Evolutionary conservation across 2,797 vertebrate species (phyloP).

Genomic region (Bufotes viridis): DNA sequence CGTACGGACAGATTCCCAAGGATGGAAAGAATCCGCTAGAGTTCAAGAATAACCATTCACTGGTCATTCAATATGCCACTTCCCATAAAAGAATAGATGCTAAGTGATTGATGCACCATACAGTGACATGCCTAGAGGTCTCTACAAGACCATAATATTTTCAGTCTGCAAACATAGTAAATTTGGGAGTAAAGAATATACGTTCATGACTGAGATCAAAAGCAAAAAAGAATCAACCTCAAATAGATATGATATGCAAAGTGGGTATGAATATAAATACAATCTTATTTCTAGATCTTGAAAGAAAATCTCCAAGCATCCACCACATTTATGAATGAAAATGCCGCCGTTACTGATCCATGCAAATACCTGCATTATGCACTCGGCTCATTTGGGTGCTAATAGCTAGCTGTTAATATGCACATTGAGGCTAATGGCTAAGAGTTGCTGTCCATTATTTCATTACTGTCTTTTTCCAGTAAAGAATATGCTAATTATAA

Average conservation of each 20-base stretch:
- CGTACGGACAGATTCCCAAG: no score
- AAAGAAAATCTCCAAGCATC: neutral
- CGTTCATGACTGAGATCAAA: neutral
- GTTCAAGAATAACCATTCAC: no score
- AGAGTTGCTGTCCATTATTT: conserved; percentile 33
- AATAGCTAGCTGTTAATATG: conserved; percentile 29
- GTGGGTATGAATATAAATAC: neutral
- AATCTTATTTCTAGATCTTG: neutral
- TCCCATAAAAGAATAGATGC: no score
- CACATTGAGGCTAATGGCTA: conserved; percentile 25
- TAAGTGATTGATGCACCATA: no score
- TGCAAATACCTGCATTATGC: conserved; percentile 34
- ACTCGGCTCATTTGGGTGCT: conserved; percentile 38
- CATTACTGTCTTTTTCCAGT: conserved; percentile 41
- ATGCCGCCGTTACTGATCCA: conserved; percentile 26
- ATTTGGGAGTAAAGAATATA: neutral
- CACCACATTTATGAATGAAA: conserved; percentile 21
- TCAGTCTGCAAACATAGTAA: no score
- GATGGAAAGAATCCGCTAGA: no score
- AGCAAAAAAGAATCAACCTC: neutral
- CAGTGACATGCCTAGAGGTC: no score
- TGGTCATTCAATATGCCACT: no score
- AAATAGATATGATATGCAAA: neutral
- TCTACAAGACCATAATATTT: no score
- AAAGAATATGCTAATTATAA: conserved; percentile 40